phyloP scores from a whole-genome alignment of 35 echinoderm and acorn worm genomes.

The Nesometra sesokonis region DNA sequence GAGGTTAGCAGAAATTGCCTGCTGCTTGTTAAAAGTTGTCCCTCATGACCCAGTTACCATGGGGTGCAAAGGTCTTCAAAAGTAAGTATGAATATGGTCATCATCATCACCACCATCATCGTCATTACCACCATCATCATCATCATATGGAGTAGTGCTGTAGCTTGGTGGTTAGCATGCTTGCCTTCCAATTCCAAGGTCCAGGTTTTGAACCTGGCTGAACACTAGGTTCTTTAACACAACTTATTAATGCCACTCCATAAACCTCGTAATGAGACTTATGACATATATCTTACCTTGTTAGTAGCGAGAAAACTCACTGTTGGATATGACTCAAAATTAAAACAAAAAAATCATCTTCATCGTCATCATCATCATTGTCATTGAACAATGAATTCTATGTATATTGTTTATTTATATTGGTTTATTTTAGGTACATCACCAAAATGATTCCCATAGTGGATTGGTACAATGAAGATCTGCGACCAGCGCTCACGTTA shows the following conservation, averaged over 20 bases:
- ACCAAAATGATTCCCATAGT: conserved; percentile 97
- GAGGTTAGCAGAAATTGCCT: conserved; percentile 84
- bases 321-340: background rate
- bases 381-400: no score
- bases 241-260: no score
- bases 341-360: no score
- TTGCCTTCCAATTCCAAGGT: no score
- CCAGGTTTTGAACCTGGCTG: no score
- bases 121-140: background rate
- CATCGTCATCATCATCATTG: no score
- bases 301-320: no score
- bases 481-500: conserved; percentile 78
- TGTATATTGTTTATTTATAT: background rate
- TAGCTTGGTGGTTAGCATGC: no score
- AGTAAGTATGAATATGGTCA: conserved; percentile 27
- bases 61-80: conserved; percentile 97
- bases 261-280: no score
- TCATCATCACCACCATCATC: background rate
- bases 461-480: conserved; percentile 85
- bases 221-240: no score
- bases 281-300: no score
- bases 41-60: conserved; percentile 96
- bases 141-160: no score
- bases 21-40: conserved; percentile 83
- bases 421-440: conserved; percentile 53